These are phyloP conservation scores for Diachasmimorpha longicaudata DNA, from an alignment of 1,140 invertebrate species.

Conservation along the genomic window DNA sequence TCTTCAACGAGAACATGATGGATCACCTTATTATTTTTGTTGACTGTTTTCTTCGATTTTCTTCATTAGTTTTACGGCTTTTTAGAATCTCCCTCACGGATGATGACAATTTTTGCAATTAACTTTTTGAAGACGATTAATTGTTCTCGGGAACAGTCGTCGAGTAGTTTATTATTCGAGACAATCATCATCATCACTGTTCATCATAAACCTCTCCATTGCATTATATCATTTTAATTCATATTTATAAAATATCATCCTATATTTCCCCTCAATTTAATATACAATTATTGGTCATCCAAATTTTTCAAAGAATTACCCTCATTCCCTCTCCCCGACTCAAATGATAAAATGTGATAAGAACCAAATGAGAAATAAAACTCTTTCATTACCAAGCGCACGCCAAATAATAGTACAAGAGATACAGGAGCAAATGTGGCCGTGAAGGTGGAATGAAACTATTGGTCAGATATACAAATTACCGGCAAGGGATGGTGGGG, in stretches of 20 bases:
- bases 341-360: constrained; percentile 22
- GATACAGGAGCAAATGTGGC: background rate
- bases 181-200: no score
- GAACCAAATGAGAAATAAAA: background rate
- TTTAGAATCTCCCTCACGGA: background rate
- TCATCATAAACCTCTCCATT: no score
- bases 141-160: background rate
- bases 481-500: background rate
- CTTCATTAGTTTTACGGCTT: background rate
- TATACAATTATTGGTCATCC: no score
- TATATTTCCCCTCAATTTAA: no score
- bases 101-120: background rate
- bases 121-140: background rate
- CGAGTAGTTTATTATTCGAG: background rate
- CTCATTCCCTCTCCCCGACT: no score
- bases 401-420: background rate
- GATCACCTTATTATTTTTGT: background rate
- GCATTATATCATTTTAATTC: no score
- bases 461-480: constrained; percentile 31
- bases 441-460: constrained; percentile 15
- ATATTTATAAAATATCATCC: no score
- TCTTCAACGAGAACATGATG: background rate
- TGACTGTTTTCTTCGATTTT: background rate
- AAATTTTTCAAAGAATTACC: no score
- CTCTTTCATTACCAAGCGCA: background rate